Evolutionary conservation across 2,888 invertebrate species (phyloP), one percentile per base, ranked within the genome.

Genomic region (Clunio marinus): DNA sequence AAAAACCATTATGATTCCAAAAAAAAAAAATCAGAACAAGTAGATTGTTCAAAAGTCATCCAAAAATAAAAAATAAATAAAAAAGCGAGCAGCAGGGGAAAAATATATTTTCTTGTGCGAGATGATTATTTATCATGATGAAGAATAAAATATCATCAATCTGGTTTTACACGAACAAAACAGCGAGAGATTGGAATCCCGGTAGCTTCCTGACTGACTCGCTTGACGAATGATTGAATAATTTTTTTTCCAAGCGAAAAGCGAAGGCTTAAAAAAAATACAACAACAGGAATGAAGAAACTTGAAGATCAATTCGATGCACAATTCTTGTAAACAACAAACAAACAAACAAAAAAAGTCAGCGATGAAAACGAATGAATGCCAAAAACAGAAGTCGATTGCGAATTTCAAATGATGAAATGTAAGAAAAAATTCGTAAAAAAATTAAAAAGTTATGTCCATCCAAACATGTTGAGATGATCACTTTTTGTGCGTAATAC

Each of bases 401-500:
- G 51, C 51, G 51, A 51, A 51, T 22, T 20, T 51, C 51, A 51
- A n/a, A 51, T 51, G 51, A 51, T 51, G n/a, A n/a, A 51, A 51
- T 51, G 51, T 32, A 7, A 22, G 17, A 51, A 51, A 22, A 51
- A 41, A 51, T 51, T 17, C 51, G 20, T 20, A 51, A 17, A 32
- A 32, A 51, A 51, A 2, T 8, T 45, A 63, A 63, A 62, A 63
- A 46, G 25, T 63, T 41, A 46, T 63, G 63, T 63, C 63, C 63
- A 63, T 63, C 41, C 17, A 35, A 28, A 24, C 59, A 59, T 59
- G 59, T 59, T 27, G 28, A 66, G 66, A 66, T 66, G 66, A 66
- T 66, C 66, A 66, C 66, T 66, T 66, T 66, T 51, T 63, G 41
- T 63, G 63, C 63, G 63, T 63, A 57, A 32, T 2, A 63, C 63